Conservation (phyloP, 2,888 invertebrate genomes). For the Eupithecia dodoneata region DNA sequence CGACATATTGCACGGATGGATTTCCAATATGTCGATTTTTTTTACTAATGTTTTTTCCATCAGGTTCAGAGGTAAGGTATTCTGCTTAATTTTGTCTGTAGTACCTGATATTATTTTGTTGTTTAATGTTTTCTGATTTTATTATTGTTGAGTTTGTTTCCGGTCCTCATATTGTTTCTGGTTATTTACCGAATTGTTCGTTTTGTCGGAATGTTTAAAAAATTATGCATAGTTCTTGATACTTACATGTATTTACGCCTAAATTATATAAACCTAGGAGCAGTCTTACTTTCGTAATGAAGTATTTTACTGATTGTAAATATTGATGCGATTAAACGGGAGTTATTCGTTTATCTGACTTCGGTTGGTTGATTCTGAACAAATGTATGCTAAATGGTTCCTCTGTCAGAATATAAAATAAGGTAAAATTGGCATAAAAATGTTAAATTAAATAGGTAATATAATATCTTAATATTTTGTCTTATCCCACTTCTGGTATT, state of each 20-base stretch:
- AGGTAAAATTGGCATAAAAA: slow-evolving; percentile 23
- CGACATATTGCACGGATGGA: slow-evolving; percentile 37
- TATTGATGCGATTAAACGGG: slow-evolving; percentile 11
- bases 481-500: slow-evolving; percentile 25
- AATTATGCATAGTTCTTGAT: slow-evolving; percentile 28
- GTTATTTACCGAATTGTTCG: slow-evolving; percentile 17
- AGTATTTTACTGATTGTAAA: background rate
- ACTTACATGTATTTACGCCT: background rate
- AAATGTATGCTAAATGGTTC: slow-evolving; percentile 16
- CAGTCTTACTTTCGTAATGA: background rate
- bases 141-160: slow-evolving; percentile 27
- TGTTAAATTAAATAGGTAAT: background rate
- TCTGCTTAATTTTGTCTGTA: slow-evolving; percentile 67
- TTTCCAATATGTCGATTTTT: slow-evolving; percentile 38
- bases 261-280: background rate
- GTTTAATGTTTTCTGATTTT: slow-evolving; percentile 48
- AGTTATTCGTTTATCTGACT: slow-evolving; percentile 17
- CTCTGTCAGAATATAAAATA: background rate
- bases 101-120: slow-evolving; percentile 55
- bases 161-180: slow-evolving; percentile 21
- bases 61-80: slow-evolving; percentile 81
- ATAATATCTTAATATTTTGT: slow-evolving; percentile 15
- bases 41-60: slow-evolving; percentile 61
- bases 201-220: slow-evolving; percentile 8
- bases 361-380: slow-evolving; percentile 16